phyloP scores from a whole-genome alignment of 1,140 invertebrate genomes.

The Drosophila ogumai region DNA sequence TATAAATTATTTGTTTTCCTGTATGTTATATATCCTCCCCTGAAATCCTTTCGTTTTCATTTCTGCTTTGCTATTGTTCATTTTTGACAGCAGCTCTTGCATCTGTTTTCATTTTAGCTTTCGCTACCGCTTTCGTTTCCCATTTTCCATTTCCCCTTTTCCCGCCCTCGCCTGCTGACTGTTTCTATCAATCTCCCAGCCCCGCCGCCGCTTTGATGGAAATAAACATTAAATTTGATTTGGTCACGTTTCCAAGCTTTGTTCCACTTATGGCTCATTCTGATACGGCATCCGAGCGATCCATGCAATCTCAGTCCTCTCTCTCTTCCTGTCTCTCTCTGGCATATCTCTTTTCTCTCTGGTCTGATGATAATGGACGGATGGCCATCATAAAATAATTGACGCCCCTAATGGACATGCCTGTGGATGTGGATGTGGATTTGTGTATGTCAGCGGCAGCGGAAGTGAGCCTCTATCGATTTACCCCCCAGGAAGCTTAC shows the following conservation, averaged over 20 bases:
- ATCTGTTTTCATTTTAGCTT: slow-evolving; percentile 54
- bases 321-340: not conserved
- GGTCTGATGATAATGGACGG: slow-evolving; percentile 58
- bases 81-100: slow-evolving; percentile 54
- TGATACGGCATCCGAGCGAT: slow-evolving; percentile 38
- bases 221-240: slow-evolving; percentile 83
- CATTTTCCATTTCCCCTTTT: not conserved
- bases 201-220: slow-evolving; percentile 39
- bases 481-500: slow-evolving; percentile 2
- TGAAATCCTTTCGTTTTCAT: slow-evolving; percentile 15
- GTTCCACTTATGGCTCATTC: slow-evolving; percentile 84
- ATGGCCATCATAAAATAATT: slow-evolving; percentile 77
- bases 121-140: slow-evolving; percentile 12
- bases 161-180: slow-evolving; percentile 3
- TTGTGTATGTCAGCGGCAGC: not conserved
- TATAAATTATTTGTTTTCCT: not conserved
- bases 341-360: not conserved
- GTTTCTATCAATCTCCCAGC: slow-evolving; percentile 32
- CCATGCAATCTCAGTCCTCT: slow-evolving; percentile 66
- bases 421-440: slow-evolving; percentile 17
- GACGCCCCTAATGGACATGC: slow-evolving; percentile 39
- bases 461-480: slow-evolving; percentile 1
- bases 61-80: slow-evolving; percentile 11
- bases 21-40: too few species aligned
- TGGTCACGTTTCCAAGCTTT: slow-evolving; percentile 84